These are phyloP conservation scores for Gymnorhina tibicen DNA, from an alignment of 2,113 vertebrate species.

Conservation along the genomic window DNA sequence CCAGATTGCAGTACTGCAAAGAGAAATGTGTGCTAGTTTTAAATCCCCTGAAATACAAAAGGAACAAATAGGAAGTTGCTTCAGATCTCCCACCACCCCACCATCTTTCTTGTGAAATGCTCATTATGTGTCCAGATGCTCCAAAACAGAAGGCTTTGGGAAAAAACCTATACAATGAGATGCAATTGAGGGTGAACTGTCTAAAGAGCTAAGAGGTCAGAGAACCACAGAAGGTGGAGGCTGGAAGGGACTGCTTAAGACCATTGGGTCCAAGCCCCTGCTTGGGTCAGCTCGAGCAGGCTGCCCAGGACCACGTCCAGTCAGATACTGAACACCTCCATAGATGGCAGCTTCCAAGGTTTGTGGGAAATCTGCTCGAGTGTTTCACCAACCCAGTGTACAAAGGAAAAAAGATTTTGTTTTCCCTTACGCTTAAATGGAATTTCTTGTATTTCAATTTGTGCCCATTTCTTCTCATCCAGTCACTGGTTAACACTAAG, in stretches of 20 bases:
- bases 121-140: neutral
- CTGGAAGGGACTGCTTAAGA: neutral
- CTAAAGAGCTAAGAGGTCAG: neutral
- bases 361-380: neutral
- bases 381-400: neutral
- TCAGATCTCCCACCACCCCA: neutral
- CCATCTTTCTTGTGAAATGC: neutral
- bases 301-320: no score
- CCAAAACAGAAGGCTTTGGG: neutral
- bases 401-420: neutral
- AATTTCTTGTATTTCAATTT: neutral
- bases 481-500: neutral
- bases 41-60: neutral
- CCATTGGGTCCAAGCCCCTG: neutral
- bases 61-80: neutral
- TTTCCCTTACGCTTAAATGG: neutral
- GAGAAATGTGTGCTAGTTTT: neutral
- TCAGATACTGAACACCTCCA: neutral
- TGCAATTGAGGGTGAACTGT: neutral
- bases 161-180: fast-evolving
- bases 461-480: neutral
- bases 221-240: neutral
- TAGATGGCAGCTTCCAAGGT: neutral
- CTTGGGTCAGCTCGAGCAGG: neutral
- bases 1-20: neutral